Evolutionary conservation across 2,888 invertebrate species (phyloP), one percentile per base, ranked within the genome.

Genomic region (Plebejus anna): DNA sequence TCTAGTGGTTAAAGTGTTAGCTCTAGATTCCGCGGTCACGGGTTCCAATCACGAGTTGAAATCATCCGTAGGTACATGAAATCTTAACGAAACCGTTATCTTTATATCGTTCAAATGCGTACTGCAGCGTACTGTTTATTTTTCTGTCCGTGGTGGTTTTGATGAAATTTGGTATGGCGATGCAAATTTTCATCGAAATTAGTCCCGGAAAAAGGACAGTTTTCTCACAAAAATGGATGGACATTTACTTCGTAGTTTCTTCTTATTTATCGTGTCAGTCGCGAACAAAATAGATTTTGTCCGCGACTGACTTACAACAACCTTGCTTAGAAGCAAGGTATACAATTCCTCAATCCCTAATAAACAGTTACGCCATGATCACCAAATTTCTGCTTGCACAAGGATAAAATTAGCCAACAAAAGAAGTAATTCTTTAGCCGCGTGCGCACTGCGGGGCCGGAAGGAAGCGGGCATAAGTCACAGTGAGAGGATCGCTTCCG

Each of bases 401-500:
- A 77, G 75, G 71, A 77, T 76, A 75, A 73, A 76, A 47, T 32
- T 42, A 71, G 71, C 42, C 61, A 76, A 77, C 76, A 75, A 77
- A 75, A 75, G 70, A 61, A 75, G 22, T 36, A 75, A 75, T 70
- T 42, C 70, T 38, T 38, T 72, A 51, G 75, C 32, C 66, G 76
- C 76, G 73, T 22, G 75, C 75, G 66, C 47, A 75, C 75, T 57
- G 80, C 77, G 81, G 81, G 75, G 73, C 83, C 88, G 89, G 90
- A 90, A 88, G 90, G 90, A 89, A 87, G 82, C 82, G 81, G 84
- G 82, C 88, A 87, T 90, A 88, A 88, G 89, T 90, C 90, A 82
- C 84, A 82, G 84, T 83, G 85, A 80, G 79, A 84, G 80, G 79
- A 80, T 78, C 80, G 81, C 84, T 85, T 88, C 80, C 80, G 80